Percentiles rank a stretch among this genome's conserved stretches.
These are phyloP conservation scores for Elysia chlorotica DNA, from an alignment of 1,140 invertebrate genomes.

Conservation along the genomic window DNA sequence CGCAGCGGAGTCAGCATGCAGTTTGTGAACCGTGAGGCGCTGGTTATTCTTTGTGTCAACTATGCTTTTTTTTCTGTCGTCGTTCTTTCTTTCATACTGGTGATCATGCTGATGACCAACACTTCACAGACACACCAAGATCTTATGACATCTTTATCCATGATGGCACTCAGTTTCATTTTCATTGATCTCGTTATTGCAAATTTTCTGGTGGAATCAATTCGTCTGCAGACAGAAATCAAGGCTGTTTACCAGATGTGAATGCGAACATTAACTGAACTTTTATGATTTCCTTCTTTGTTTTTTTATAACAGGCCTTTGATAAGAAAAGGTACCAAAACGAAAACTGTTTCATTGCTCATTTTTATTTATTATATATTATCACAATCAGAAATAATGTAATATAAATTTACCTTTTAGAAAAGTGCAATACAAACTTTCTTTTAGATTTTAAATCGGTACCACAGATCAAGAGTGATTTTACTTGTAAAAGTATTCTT, in stretches of 20 bases:
- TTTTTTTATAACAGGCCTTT: no score
- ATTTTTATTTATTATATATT: no score
- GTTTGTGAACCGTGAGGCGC: slow-evolving; percentile 40
- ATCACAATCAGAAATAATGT: no score
- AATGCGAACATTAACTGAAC: no score
- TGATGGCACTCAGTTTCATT: slow-evolving; percentile 47
- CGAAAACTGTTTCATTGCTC: no score
- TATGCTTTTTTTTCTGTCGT: slow-evolving; percentile 52
- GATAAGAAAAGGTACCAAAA: no score
- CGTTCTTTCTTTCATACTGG: slow-evolving; percentile 43
- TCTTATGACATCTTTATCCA: slow-evolving; percentile 36
- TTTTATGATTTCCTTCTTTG: no score
- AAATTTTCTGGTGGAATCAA: slow-evolving; percentile 48
- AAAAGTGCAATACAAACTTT: no score
- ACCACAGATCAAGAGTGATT: no score
- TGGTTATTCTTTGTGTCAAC: slow-evolving; percentile 49
- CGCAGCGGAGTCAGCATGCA: slow-evolving; percentile 21
- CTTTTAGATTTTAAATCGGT: no score
- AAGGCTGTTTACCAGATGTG: slow-evolving; percentile 22
- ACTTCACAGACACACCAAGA: slow-evolving; percentile 42
- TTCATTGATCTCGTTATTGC: slow-evolving; percentile 48
- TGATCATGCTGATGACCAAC: slow-evolving; percentile 46
- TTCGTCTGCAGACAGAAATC: slow-evolving; percentile 41
- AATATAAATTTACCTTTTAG: no score
- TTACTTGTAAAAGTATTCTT: no score